phyloP scores from a whole-genome alignment of 2,113 vertebrate species.

The Dasypus novemcinctus region DNA sequence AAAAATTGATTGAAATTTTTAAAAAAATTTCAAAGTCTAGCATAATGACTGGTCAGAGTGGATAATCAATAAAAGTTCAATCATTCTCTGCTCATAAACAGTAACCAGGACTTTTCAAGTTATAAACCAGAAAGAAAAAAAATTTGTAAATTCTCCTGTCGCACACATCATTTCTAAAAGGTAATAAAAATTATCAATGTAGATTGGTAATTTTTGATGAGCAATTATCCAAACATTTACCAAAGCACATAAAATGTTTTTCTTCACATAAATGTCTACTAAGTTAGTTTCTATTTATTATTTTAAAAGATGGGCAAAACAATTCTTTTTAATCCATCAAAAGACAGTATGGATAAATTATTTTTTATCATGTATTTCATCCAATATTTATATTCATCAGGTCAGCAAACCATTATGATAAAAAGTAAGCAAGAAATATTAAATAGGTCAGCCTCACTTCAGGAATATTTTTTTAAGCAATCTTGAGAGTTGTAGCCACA shows the following conservation, averaged over 20 bases:
- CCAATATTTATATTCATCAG: background rate
- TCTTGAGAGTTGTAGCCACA: background rate
- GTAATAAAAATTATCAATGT: background rate
- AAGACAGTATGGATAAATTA: background rate
- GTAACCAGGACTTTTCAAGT: background rate
- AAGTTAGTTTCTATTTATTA: background rate
- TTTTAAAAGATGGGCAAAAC: background rate
- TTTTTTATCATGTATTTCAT: background rate
- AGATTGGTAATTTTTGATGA: background rate
- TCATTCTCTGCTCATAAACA: background rate
- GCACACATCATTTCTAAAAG: background rate
- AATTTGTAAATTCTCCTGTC: background rate
- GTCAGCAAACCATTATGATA: background rate
- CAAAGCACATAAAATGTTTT: background rate
- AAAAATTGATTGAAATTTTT: background rate
- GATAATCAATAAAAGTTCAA: constrained; percentile 8
- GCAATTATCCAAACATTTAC: background rate
- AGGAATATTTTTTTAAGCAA: background rate
- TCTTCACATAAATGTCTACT: background rate
- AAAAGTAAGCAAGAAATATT: constrained; percentile 8
- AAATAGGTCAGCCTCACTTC: background rate
- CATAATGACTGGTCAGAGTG: background rate
- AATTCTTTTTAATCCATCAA: constrained; percentile 22
- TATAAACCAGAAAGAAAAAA: constrained; percentile 19
- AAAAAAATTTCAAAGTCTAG: background rate